A percentile compares a stretch with the other conserved stretches of the same genome.
Conservation (phyloP, 2,888 invertebrate species). For the Plagodis dolabraria region DNA sequence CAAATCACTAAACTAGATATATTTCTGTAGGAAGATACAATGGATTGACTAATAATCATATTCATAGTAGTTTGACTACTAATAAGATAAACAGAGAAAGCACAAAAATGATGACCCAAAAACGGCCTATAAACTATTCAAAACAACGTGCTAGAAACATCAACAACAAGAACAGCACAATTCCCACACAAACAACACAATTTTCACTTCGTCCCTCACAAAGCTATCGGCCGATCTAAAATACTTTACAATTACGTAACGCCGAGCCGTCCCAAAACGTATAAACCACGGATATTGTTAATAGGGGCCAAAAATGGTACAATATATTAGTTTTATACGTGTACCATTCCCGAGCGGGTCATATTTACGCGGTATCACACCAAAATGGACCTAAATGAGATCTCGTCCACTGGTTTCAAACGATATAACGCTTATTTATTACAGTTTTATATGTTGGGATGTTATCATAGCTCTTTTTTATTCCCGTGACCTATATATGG, state of each 20-base stretch:
- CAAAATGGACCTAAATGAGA: conserved; percentile 53
- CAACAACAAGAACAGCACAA: not conserved
- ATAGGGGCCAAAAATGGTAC: conserved; percentile 59
- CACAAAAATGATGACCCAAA: too few relatives aligned
- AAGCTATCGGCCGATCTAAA: conserved; percentile 22
- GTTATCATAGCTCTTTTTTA: conserved; percentile 38
- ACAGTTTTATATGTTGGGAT: conserved; percentile 45
- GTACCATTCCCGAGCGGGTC: conserved; percentile 49
- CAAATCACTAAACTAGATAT: too few relatives aligned
- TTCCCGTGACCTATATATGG: conserved; percentile 26
- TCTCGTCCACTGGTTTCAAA: conserved; percentile 52
- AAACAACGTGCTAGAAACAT: not conserved
- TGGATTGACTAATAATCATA: too few relatives aligned
- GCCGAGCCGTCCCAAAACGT: conserved; percentile 13
- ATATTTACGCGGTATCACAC: conserved; percentile 55
- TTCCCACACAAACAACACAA: conserved; percentile 2
- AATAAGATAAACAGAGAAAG: too few relatives aligned
- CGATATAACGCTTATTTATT: conserved; percentile 57
- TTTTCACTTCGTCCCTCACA: conserved; percentile 17
- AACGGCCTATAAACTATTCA: not conserved
- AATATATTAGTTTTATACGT: conserved; percentile 69
- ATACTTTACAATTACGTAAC: conserved; percentile 24
- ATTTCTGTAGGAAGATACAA: too few relatives aligned
- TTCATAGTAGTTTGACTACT: too few relatives aligned
- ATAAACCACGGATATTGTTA: conserved; percentile 51